Evolutionary conservation across 2,113 vertebrate genomes (phyloP), one percentile per base, ranked within the genome.

Genomic region (Sisor rabdophorus): DNA sequence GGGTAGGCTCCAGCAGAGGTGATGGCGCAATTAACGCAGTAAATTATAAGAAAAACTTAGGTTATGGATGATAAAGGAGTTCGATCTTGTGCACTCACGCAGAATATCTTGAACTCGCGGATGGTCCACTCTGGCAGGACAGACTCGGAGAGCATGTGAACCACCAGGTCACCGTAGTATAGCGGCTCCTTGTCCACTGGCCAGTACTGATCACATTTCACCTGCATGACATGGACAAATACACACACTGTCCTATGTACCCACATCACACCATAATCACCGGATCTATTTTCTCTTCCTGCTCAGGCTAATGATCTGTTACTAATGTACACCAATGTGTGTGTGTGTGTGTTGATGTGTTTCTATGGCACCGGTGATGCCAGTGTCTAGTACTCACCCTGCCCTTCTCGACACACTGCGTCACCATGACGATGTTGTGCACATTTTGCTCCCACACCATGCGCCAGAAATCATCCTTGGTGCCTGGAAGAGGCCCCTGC

Each of bases 141-240:
- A 0, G 95, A 97, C 80, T 99, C 97, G 0, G 97, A 98, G 32
- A 95, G 83, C 95, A 96, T 95, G 88, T 98, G 95, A 19, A 99
- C 89, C 0, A 97, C 94, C 78, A 98, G 93, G 77, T 98, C 95
- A 3, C 97, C 96, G 0, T 99, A 98, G 87, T 95, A 98, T 55
- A 98, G 91, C 0, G 95, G 94, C 77, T 98, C 97, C 70, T 90
- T 90, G 84, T 98, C 95, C 3, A 91, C 84, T 1, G 97, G 97
- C 97, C 97, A 99, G 87, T 99, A 99, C 82, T 95, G 95, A 75
- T 98, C 97, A 90, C 97, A 99, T 83, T 99, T 99, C 48, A 98
- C 95, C 97, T 99, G 82, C 1, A 61, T 28, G 30, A 75, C 17
- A 64, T 2, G 48, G 12, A 70, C 17, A 24, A 19, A 47, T 56